Conservation (phyloP, 53 echinoderm and acorn worm species). For the Henricia sp. region DNA sequence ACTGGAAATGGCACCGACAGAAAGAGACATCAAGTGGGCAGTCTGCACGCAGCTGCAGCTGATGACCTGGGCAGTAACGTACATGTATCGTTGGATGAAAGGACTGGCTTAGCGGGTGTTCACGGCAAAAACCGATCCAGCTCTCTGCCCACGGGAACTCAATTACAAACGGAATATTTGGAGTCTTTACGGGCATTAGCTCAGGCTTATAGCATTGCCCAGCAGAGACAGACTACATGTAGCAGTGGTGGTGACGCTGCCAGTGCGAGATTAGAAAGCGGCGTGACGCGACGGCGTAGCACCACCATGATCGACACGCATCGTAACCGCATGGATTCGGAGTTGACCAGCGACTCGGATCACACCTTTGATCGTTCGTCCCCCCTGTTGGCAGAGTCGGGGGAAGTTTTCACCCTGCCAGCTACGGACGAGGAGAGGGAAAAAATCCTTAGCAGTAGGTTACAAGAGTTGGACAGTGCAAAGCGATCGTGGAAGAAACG, state of each 20-base stretch:
- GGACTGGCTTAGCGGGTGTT: background rate
- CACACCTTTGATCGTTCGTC: conserved; percentile 13
- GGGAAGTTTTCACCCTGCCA: conserved; percentile 38
- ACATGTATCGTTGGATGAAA: too few relatives aligned
- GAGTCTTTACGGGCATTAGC: conserved; percentile 34
- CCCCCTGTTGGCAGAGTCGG: background rate
- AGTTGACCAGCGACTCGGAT: conserved; percentile 37
- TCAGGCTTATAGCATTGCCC: conserved; percentile 3
- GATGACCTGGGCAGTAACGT: background rate
- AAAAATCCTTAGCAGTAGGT: conserved; percentile 22
- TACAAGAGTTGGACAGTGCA: conserved; percentile 43
- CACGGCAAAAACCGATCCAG: background rate
- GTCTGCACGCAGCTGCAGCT: background rate
- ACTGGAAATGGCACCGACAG: conserved; percentile 47
- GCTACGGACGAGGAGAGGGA: conserved; percentile 31
- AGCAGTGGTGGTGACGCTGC: background rate
- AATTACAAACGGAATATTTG: conserved; percentile 37
- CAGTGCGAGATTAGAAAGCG: background rate
- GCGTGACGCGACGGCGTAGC: conserved; percentile 1
- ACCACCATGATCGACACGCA: conserved; percentile 39
- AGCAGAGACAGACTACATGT: background rate
- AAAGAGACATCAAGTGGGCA: conserved; percentile 2
- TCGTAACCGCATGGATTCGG: conserved; percentile 43
- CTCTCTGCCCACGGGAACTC: conserved; percentile 16
- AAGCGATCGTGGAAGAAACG: conserved; percentile 44